These are phyloP conservation scores for Macrophya alboannulata DNA, from an alignment of 2,888 invertebrate genomes.

Conservation along the genomic window DNA sequence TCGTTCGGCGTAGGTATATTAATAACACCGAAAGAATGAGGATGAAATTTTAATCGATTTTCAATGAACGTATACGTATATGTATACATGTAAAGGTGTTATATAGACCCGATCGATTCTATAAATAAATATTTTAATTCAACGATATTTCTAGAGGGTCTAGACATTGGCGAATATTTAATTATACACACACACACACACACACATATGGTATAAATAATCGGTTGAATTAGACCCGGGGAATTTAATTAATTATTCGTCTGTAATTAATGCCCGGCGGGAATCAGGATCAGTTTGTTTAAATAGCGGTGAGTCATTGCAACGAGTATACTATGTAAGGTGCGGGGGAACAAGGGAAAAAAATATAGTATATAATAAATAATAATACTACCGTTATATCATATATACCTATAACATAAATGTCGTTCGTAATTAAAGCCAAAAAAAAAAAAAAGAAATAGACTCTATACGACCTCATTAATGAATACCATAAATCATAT, in stretches of 20 bases:
- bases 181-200: not conserved
- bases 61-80: too few relatives aligned
- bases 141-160: not conserved
- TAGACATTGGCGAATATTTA: conserved; percentile 14
- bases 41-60: too few relatives aligned
- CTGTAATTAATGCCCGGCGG: not conserved
- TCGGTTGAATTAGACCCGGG: not conserved
- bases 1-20: too few relatives aligned
- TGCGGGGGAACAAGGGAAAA: not conserved
- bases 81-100: not conserved
- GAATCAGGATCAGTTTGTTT: not conserved
- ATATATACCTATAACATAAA: too few relatives aligned
- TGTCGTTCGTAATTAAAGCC: too few relatives aligned
- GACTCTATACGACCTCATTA: too few relatives aligned
- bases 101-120: not conserved
- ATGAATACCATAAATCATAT: too few relatives aligned
- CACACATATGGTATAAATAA: conserved; percentile 1
- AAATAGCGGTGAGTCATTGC: not conserved
- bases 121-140: not conserved
- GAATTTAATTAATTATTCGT: not conserved
- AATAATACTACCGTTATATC: too few relatives aligned
- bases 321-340: not conserved
- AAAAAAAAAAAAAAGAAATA: too few relatives aligned
- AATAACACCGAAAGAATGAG: too few relatives aligned
- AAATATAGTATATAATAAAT: not conserved